Base-by-base conservation (phyloP, 2,113 vertebrate genomes). In the Atrichornis clamosus region DNA sequence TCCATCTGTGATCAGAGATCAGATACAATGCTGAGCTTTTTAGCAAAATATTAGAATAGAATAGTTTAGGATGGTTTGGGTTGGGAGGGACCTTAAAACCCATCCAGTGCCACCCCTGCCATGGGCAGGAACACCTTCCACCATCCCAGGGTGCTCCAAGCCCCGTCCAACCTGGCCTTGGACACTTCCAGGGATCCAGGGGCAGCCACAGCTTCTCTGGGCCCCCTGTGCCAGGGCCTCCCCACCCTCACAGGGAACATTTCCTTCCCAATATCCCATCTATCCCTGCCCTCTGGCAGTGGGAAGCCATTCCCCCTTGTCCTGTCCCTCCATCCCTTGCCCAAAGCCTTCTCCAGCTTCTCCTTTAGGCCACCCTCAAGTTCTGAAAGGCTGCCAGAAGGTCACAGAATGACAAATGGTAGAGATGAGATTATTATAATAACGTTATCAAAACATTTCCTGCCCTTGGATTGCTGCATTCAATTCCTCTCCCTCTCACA, bases 141-240 rank as follows among this genome's bases (percentile, higher is more conserved):
- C 23, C 1, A 0, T 0, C 39, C 24, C 78, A 68, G 28, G 13
- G 0, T 28, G 39, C n/a, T 75, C 39, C 60, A 50, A 65, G 10
- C 37, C 17, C 14, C 0, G 14, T 58, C 50, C 52, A 52, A 0
- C 60, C 44, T 24, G 37, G 27, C 10, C 68, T n/a, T 10, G 52
- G 59, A 6, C 77, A 59, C 33, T 65, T 0, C 18, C 76, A 81
- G 59, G 67, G 21, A 33, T 88, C 6, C 53, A 52, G 35, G 11
- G 37, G 27, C 35, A 73, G 49, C 26, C 67, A 42, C 76, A 80
- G 50, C 26, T 72, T 26, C 75, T 26, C 58, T 87, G 74, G 28
- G 24, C 39, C 70, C 3, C 55, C 56, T 63, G 30, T 49, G 75
- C 65, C 41, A 69, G 64, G 15, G 23, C 4, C 39, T 52, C 0